Conservation (phyloP, 2,797 vertebrate species). For the Iguana delicatissima region DNA sequence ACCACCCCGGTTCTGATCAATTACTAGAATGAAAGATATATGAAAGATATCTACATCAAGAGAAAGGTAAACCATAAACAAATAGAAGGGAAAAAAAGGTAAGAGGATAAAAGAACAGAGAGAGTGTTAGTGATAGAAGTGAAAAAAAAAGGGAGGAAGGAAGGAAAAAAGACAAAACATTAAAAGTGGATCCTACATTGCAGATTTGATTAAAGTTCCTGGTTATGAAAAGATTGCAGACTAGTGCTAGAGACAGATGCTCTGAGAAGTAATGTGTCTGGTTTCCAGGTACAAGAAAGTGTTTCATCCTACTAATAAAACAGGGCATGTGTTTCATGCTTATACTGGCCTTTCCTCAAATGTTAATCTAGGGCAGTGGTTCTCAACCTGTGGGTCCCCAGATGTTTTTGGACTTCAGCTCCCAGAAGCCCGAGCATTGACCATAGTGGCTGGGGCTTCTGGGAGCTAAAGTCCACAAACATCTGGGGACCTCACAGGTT, state of each 20-base stretch:
- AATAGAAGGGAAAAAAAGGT: not conserved
- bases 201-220: not conserved
- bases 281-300: not conserved
- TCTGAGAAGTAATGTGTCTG: not conserved
- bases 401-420: no score
- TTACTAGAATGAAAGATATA: no score
- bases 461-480: no score
- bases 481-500: no score
- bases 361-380: no score
- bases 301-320: not conserved
- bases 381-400: no score
- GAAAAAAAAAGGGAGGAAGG: not conserved
- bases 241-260: not conserved
- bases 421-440: no score
- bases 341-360: no score
- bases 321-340: not conserved
- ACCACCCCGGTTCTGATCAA: no score
- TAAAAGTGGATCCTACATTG: not conserved
- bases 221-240: not conserved
- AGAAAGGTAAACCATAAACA: not conserved
- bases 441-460: no score
- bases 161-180: not conserved
- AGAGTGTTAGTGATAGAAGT: no score
- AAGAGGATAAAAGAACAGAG: not conserved
- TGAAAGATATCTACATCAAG: no score